Evolutionary conservation across 2,888 invertebrate genomes (phyloP), one percentile per base, ranked within the genome.

Genomic region (Odiellus spinosus): DNA sequence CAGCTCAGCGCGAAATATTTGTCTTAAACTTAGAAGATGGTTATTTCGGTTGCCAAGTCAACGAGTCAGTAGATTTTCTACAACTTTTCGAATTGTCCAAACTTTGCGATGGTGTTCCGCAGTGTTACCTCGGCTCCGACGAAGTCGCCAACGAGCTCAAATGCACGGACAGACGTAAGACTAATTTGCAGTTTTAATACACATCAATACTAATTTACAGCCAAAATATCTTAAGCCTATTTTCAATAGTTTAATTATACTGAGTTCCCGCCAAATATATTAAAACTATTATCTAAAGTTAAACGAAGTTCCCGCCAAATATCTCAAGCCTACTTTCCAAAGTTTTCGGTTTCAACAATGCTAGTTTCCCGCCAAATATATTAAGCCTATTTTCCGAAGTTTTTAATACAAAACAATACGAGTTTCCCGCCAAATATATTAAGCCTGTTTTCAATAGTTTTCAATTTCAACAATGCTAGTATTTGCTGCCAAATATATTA

Each of bases 11-110:
- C 71, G 88, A 90, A 76, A 81, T 88, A 69, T 90, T 91, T 76
- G 87, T 90, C 75, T 77, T 91, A 69, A 90, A 90, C 73, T 76
- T 90, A 71, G 90, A 90, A 75, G 88, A 90, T 75, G 90, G 90
- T 67, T 90, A 87, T 71, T 91, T 91, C 72, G 90, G 88, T 64
- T 91, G 90, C 73, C 90, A 91, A 76, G 86, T 90, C 63, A 91
- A 91, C 76, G 86, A 85, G 74, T 88, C 88, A 62, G 83, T 84
- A 65, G 87, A 88, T 72, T 82, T 90, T 67, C 75, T 91, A 68
- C 90, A 91, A 76, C 74, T 91, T 67, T 85, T 86, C 74, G 86
- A 90, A 76, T 73, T 91, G 68, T 88, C 88, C 59, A 86, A 84
- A 75, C 75, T 91, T 64, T 91, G 90, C 74, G 88, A 91, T 72